Evolutionary conservation across 2,113 vertebrate species (phyloP), one percentile per base, ranked within the genome.

Genomic region (Cynocephalus volans): DNA sequence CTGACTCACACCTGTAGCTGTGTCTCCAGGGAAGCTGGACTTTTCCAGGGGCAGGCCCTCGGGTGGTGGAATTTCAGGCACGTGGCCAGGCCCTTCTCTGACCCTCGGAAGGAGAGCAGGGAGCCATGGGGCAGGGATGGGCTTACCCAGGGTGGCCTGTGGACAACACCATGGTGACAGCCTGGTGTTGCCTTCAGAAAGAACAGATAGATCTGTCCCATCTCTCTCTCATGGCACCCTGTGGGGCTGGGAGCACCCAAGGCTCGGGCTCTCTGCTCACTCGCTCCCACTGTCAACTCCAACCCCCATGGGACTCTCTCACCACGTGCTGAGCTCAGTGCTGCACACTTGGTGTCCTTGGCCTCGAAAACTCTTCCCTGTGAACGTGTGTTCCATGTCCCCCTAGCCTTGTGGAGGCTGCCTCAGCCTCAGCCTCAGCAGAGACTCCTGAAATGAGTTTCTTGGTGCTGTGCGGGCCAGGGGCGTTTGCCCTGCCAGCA

Each of bases 401-500:
- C 41, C 18, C n/a, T 84, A 18, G 62, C 88, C n/a, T 56, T 50
- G 24, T 10, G 12, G 21, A 41, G 48, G 15, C 31, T 45, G 33
- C 60, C n/a, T 48, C 15, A 56, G 19, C n/a, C n/a, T 48, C 15
- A 45, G 19, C n/a, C 50, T 77, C 50, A 28, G 33, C 36, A 23
- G 52, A 45, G n/a, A 9, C 58, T 50, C 65, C 17, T 50, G 45
- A 33, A 54, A 26, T 26, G 65, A 36, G 23, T 73, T 83, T 93
- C 54, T 36, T 7, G 54, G 31, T 67, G 75, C 67, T 5, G 4
- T 67, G 11, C 4, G 31, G 73, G 31, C 15, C 31, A 5, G 72
- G 31, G 45, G 6, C 33, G 0, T 36, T n/a, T 6, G 6, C 5
- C 8, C 9, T 8, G 13, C 5, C 7, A 8, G 24, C 33, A 17